These are phyloP conservation scores for Epinotia bilunana DNA, from an alignment of 2,888 invertebrate genomes.

Conservation along the genomic window DNA sequence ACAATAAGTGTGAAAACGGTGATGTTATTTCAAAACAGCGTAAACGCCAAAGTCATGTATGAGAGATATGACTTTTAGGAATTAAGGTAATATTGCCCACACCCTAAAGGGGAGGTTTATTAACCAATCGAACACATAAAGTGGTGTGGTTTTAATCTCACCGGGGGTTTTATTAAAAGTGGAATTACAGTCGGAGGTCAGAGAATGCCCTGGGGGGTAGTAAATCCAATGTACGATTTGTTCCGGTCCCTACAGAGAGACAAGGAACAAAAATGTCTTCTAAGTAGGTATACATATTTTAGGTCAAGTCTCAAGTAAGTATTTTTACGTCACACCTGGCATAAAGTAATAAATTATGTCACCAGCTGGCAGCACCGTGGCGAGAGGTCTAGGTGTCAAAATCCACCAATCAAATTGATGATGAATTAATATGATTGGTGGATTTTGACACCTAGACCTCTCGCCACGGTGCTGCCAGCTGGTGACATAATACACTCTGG, in stretches of 20 bases:
- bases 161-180: constrained; percentile 28
- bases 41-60: background rate
- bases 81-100: background rate
- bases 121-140: constrained; percentile 44
- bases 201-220: constrained; percentile 5
- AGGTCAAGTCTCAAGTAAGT: too few species aligned
- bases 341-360: too few species aligned
- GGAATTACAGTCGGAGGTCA: constrained; percentile 27
- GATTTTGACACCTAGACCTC: too few species aligned
- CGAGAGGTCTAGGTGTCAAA: too few species aligned
- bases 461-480: too few species aligned
- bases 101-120: constrained; percentile 41
- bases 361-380: too few species aligned
- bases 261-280: background rate
- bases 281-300: background rate
- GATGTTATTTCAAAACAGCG: constrained; percentile 7
- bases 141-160: constrained; percentile 37
- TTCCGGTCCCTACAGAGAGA: background rate
- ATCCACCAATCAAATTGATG: too few species aligned
- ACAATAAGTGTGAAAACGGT: constrained; percentile 26
- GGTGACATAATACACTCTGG: too few species aligned
- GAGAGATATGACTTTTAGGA: background rate
- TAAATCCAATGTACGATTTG: constrained; percentile 15
- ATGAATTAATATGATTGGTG: too few species aligned
- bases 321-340: too few species aligned